These are phyloP conservation scores for Silurus lanzhouensis DNA, from an alignment of 2,797 vertebrate species.

Conservation along the genomic window DNA sequence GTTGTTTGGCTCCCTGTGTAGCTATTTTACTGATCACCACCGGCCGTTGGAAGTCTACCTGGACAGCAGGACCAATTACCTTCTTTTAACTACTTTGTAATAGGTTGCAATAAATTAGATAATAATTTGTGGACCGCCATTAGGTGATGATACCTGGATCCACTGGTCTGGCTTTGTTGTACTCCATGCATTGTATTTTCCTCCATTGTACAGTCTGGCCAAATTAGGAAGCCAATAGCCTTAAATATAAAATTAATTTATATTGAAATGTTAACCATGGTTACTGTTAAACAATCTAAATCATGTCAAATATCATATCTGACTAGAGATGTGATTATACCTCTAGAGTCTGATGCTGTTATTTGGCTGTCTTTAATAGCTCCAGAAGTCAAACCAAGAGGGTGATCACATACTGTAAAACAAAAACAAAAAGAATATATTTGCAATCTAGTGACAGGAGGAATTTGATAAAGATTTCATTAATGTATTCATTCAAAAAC, in stretches of 20 bases:
- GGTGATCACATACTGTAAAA: constrained; percentile 80
- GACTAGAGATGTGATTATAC: constrained; percentile 64
- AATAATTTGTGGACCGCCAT: neutral
- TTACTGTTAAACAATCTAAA: constrained; percentile 9
- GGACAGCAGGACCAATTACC: constrained; percentile 22
- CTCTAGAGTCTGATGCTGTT: constrained; percentile 74
- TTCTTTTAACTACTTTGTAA: constrained; percentile 9
- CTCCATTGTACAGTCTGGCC: constrained; percentile 86
- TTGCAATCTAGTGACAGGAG: neutral
- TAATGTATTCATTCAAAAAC: neutral
- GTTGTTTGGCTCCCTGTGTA: constrained; percentile 88
- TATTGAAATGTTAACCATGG: constrained; percentile 7
- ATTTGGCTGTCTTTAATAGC: constrained; percentile 83
- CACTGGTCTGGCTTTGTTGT: constrained; percentile 70
- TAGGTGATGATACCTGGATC: constrained; percentile 83
- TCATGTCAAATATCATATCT: neutral
- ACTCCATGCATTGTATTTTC: constrained; percentile 94
- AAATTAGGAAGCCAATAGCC: constrained; percentile 85
- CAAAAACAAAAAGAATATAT: constrained; percentile 29
- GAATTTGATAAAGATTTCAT: neutral
- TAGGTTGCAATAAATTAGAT: neutral
- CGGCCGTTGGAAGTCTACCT: constrained; percentile 91
- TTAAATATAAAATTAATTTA: constrained; percentile 58
- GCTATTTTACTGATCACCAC: constrained; percentile 89
- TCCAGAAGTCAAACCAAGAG: constrained; percentile 84